Base-by-base conservation (phyloP, 2,113 vertebrate species). In the Pelodiscus sinensis region DNA sequence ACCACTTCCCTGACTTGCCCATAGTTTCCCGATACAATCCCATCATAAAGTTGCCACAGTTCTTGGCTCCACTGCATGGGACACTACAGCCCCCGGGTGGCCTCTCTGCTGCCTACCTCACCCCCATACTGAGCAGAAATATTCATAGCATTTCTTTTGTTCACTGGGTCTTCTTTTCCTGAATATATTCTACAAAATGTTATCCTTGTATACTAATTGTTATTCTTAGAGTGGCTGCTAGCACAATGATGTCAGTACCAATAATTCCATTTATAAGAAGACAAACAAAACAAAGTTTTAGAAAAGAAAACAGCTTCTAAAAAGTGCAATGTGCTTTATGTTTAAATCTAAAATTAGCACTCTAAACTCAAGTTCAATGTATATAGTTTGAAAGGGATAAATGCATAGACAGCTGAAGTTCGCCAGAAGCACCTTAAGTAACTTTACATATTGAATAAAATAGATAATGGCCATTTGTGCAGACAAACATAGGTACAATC, bases 311-410 rank as follows among this genome's bases (percentile, higher is more conserved):
- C 55, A 50, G 3, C 12, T 77, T 50, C 73, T 77, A 87, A 78
- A 92, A 82, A 73, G 25, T 87, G 79, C 58, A 3, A 2, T 65
- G 62, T 14, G 11, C 50, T 82, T 31, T 38, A 1, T 12, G 15
- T 1, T 1, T 13, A 86, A 29, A 15, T 90, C 24, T 44, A 58
- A 87, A 90, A 51, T 31, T 38, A 82, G 14, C 58, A 84, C 84
- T 81, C 12, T 83, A 79, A 89, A 90, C 18, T 38, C 14, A 88
- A 55, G 18, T 77, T 77, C 75, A 87, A 86, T 44, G 89, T 92
- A 89, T 11, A 27, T 1, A 89, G 68, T 2, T 88, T 85, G 58
- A 21, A 75, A 83, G 92, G 25, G 31, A 68, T 2, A 80, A 87
- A n/a, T 54, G 73, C 4, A 58, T n/a, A 94, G 4, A 25, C 3